Evolutionary conservation across 2,888 invertebrate genomes (phyloP).

Genomic region (Noctua janthe): DNA sequence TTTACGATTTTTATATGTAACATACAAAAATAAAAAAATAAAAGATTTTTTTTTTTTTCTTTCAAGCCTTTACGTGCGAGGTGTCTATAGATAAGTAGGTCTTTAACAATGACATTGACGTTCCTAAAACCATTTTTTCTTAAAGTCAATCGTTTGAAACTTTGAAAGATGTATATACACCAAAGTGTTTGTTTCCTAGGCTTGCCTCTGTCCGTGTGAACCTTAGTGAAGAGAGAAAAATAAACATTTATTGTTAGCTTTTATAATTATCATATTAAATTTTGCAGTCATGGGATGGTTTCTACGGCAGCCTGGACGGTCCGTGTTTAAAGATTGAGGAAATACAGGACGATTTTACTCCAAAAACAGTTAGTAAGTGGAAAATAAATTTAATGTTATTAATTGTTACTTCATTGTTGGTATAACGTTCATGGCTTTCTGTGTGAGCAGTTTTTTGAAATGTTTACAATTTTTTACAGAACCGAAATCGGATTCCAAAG

Average conservation of each 20-base stretch:
- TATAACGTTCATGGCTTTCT: neutral
- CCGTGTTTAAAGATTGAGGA: conserved; percentile 83
- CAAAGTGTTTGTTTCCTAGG: too few species aligned
- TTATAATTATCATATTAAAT: neutral
- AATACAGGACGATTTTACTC: conserved; percentile 82
- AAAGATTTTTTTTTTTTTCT: too few species aligned
- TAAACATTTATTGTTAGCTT: neutral
- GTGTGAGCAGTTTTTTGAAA: neutral
- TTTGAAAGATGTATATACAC: too few species aligned
- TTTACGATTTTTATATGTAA: too few species aligned
- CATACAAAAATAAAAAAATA: too few species aligned
- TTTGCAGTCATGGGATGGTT: conserved; percentile 84
- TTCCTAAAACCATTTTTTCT: too few species aligned
- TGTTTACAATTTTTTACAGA: conserved; percentile 39
- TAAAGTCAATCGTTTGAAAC: too few species aligned
- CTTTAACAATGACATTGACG: too few species aligned
- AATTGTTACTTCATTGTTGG: neutral
- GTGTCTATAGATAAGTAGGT: too few species aligned
- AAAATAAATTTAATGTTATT: neutral
- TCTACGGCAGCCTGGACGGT: conserved; percentile 82
- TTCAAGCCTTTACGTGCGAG: too few species aligned
- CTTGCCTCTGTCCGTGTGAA: too few species aligned
- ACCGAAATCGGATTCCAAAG: conserved; percentile 41
- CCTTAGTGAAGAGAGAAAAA: too few species aligned
- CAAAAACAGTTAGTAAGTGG: conserved; percentile 77